Conservation (phyloP, 2,888 invertebrate species). For the Cephonodes hylas region DNA sequence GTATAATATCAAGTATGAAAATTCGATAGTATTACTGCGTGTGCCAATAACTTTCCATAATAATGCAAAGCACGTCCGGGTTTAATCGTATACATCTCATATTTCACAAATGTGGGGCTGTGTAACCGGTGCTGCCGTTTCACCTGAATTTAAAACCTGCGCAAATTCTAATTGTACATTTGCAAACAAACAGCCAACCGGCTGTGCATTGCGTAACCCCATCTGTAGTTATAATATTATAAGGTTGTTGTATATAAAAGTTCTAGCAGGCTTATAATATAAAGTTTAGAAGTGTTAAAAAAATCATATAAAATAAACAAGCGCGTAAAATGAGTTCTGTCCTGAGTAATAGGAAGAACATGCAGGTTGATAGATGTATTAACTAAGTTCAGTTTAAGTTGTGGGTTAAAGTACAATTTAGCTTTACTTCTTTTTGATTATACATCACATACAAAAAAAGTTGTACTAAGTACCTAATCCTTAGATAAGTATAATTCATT, state of each 20-base stretch:
- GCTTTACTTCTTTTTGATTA: too few species aligned
- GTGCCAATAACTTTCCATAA: not conserved
- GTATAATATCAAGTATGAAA: too few species aligned
- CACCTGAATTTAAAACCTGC: not conserved
- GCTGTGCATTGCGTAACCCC: not conserved
- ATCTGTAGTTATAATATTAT: not conserved
- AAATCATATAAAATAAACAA: too few species aligned
- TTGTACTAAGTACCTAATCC: too few species aligned
- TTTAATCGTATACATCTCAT: conserved; percentile 12
- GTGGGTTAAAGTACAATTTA: too few species aligned
- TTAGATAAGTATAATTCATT: too few species aligned
- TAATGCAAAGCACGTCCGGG: not conserved
- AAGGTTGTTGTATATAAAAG: not conserved
- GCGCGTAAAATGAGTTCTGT: too few species aligned
- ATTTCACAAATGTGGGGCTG: not conserved
- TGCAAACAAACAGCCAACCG: not conserved
- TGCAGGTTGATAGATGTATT: too few species aligned
- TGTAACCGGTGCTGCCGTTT: not conserved
- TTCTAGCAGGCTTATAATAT: not conserved
- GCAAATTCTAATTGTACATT: not conserved
- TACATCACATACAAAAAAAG: too few species aligned
- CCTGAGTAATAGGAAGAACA: too few species aligned
- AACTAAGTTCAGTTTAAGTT: too few species aligned
- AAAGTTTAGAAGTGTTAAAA: not conserved
- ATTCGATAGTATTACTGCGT: too few species aligned